phyloP scores from a whole-genome alignment of 2,113 vertebrate genomes.

The Gymnocephalus cernua region DNA sequence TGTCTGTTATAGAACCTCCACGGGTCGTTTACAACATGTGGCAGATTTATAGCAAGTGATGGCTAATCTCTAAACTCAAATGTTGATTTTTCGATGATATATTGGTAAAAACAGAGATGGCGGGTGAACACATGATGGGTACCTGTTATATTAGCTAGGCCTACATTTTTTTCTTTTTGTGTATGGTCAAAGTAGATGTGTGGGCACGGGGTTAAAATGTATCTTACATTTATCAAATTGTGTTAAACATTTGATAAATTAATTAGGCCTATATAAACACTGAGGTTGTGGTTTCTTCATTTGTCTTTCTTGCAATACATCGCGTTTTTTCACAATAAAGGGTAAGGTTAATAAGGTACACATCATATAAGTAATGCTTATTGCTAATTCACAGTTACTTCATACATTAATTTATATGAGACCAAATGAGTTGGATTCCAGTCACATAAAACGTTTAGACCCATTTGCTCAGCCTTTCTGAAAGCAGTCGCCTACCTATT shows the following conservation, averaged over 20 bases:
- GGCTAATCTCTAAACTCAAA: background rate
- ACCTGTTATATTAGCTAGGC: background rate
- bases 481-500: background rate
- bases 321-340: background rate
- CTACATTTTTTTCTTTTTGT: background rate
- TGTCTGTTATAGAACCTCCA: background rate
- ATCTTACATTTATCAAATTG: background rate
- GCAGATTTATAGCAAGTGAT: background rate
- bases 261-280: background rate
- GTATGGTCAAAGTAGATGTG: background rate
- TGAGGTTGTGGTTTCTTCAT: background rate
- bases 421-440: background rate
- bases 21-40: background rate
- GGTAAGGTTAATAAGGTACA: background rate
- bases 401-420: background rate
- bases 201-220: background rate
- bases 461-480: no score
- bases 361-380: background rate
- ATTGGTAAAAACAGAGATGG: no score
- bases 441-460: background rate
- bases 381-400: background rate
- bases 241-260: background rate
- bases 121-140: background rate
- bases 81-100: background rate
- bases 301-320: background rate